These are phyloP conservation scores for Ashinkailepas kermadecensis DNA, from an alignment of 2,888 invertebrate species.

Conservation along the genomic window DNA sequence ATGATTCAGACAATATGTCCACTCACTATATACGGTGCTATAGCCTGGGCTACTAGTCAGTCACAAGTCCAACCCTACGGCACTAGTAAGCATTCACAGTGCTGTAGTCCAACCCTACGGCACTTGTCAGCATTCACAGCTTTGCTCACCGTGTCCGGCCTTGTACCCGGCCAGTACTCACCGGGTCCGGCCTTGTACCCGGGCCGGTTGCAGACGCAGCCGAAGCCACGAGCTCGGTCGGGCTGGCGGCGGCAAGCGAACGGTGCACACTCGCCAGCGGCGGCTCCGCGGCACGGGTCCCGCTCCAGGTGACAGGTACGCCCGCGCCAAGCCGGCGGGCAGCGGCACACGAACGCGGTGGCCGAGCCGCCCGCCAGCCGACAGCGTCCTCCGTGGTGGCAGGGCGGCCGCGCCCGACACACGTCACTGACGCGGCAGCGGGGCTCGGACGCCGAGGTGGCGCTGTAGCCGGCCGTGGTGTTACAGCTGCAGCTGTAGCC, in stretches of 20 bases:
- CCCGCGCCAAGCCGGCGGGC: neutral
- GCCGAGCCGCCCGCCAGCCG: neutral
- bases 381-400: neutral
- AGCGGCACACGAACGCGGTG: neutral
- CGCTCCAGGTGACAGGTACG: neutral
- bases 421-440: neutral
- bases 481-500: conserved; percentile 15
- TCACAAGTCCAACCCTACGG: no score
- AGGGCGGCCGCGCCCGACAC: conserved; percentile 1
- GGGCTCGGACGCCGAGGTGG: neutral
- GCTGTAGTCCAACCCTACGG: no score
- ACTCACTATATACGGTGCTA: no score
- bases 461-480: conserved; percentile 1
- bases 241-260: neutral
- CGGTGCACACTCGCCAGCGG: neutral
- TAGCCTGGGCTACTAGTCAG: no score
- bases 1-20: no score
- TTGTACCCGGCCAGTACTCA: neutral
- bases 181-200: neutral
- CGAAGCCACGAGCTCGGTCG: neutral
- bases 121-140: no score
- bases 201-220: neutral
- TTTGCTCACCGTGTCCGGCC: no score
- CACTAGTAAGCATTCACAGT: no score
- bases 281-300: neutral